Evolutionary conservation across 2,113 vertebrate genomes (phyloP).

Genomic region (Chlamydotis undulata): DNA sequence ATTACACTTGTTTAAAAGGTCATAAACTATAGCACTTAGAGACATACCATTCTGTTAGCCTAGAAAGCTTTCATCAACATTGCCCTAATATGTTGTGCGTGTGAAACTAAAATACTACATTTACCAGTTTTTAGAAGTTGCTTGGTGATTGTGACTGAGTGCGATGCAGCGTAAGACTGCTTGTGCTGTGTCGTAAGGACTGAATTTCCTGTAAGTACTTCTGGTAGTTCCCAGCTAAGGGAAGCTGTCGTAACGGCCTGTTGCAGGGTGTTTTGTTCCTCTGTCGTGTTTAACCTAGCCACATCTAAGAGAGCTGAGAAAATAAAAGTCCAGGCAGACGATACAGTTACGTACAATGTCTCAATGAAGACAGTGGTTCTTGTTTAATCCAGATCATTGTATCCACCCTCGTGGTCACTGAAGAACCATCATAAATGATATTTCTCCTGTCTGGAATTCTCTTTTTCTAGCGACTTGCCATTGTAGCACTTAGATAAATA

Average conservation of each 20-base stretch:
- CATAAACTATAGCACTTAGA: neutral
- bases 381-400: neutral
- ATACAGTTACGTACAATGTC: neutral
- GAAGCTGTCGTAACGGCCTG: neutral
- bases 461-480: neutral
- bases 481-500: neutral
- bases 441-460: neutral
- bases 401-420: neutral
- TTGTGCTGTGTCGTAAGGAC: neutral
- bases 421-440: neutral
- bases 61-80: neutral
- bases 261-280: neutral
- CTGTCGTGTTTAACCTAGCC: neutral
- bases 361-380: neutral
- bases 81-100: neutral
- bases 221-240: neutral
- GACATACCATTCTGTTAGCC: neutral
- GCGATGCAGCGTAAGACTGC: neutral
- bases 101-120: neutral
- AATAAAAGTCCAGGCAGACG: neutral
- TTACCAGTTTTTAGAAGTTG: neutral
- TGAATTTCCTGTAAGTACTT: neutral
- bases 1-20: neutral
- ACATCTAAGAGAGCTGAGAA: neutral
- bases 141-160: neutral